phyloP scores from a whole-genome alignment of 2,797 vertebrate genomes.

The Melanotaenia maccullochi region DNA sequence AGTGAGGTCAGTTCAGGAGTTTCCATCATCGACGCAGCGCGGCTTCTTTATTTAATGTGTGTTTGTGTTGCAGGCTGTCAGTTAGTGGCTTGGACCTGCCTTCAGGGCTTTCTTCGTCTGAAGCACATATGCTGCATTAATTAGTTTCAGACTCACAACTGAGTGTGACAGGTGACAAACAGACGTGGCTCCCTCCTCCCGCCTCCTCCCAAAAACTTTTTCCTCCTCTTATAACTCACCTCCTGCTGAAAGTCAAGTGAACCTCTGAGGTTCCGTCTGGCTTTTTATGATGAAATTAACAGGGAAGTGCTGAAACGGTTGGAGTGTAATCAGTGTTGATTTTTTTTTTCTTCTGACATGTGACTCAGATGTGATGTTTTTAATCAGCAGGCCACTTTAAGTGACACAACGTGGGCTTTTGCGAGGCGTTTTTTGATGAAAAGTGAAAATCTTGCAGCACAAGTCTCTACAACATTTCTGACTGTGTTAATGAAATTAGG shows the following conservation, averaged over 20 bases:
- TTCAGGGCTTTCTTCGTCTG: constrained; percentile 60
- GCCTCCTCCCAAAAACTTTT: constrained; percentile 5
- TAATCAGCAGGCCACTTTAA: constrained; percentile 16
- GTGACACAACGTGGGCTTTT: too few species aligned
- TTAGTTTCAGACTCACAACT: constrained; percentile 68
- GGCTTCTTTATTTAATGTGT: constrained; percentile 16
- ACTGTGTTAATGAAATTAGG: too few species aligned
- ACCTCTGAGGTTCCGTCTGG: constrained; percentile 54
- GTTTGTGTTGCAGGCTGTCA: constrained; percentile 25
- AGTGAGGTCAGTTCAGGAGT: not conserved
- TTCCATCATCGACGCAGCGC: constrained; percentile 1
- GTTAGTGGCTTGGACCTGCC: constrained; percentile 39
- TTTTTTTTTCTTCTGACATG: constrained; percentile 30
- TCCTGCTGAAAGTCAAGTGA: constrained; percentile 60
- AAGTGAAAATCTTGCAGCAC: too few species aligned
- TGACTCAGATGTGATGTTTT: constrained; percentile 38
- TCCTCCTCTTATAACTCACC: constrained; percentile 48
- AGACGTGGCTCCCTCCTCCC: constrained; percentile 20
- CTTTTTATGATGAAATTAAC: constrained; percentile 55
- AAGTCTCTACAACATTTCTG: too few species aligned
- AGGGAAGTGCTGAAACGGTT: constrained; percentile 42
- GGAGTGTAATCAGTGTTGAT: constrained; percentile 36
- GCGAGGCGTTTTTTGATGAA: too few species aligned
- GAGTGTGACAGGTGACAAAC: constrained; percentile 68
- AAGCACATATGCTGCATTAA: constrained; percentile 78